Conservation (phyloP, 2,113 vertebrate genomes). For the Larimichthys polyactis region DNA sequence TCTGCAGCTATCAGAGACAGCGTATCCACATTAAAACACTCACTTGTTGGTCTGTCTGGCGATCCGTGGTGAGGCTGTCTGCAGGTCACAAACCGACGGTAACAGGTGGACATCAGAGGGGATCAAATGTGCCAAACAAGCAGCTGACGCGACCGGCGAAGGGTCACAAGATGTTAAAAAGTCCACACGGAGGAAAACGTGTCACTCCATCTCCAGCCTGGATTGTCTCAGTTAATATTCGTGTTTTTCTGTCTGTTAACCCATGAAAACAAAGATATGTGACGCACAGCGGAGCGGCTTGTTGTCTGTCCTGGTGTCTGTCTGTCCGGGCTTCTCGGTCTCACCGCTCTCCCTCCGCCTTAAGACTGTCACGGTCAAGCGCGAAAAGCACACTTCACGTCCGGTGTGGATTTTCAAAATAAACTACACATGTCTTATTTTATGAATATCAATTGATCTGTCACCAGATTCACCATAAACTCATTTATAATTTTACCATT, state of each 20-base stretch:
- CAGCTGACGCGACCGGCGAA: not conserved
- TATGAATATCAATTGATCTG: no score
- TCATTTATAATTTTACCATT: not conserved
- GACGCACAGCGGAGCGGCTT: not conserved
- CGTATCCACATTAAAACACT: not conserved
- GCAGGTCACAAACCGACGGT: slow-evolving; percentile 33
- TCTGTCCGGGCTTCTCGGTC: not conserved
- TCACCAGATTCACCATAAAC: not conserved
- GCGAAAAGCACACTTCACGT: rapidly evolving
- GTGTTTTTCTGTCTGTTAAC: not conserved
- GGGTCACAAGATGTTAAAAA: not conserved
- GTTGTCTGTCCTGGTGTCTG: not conserved
- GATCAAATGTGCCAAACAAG: not conserved
- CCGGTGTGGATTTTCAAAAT: slow-evolving; percentile 26
- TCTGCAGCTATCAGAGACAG: not conserved
- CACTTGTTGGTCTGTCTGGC: slow-evolving; percentile 50
- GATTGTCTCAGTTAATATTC: not conserved
- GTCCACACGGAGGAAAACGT: slow-evolving; percentile 12
- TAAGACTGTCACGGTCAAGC: slow-evolving; percentile 9
- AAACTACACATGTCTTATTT: not conserved
- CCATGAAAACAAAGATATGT: slow-evolving; percentile 22
- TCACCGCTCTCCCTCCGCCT: slow-evolving; percentile 35
- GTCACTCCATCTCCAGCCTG: slow-evolving; percentile 49
- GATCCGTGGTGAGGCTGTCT: slow-evolving; percentile 68
- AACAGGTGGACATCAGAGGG: slow-evolving; percentile 66